Base-by-base conservation (phyloP, 2,888 invertebrate genomes). In the Lottia scabra region DNA sequence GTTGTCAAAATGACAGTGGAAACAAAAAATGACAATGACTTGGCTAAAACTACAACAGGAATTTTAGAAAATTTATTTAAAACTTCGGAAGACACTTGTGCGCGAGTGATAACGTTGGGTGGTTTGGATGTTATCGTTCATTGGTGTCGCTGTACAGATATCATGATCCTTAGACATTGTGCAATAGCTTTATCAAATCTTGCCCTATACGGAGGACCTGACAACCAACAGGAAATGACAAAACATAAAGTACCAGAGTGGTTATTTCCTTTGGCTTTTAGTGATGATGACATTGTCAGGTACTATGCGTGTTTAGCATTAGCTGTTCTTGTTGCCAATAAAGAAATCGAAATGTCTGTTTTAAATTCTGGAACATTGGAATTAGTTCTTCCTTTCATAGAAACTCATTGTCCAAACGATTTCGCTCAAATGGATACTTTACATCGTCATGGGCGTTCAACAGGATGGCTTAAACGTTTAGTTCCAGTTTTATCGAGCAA, bases 221-320 rank as follows among this genome's bases (percentile, higher is more conserved):
- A 98, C 87, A 98, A 97, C 88, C 98, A 98, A 89, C 96, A 97
- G 90, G 95, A 96, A 0, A 99, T 99, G 98, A 97, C 98, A 80
- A 95, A 96, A 85, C 92, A 95, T 79, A 90, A 90, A 78, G 75
- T 67, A 56, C 90, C 91, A 12, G 91, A 98, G 84, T 99, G 99
- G 99, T 90, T 99, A 74, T 99, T 99, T 90, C 98, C 99, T 0
- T 90, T 99, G 80, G 99, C 99, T 23, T 98, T 98, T 89, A 96
- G 97, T 88, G 94, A 94, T 81, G 99, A 99, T 87, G 99, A 99
- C 87, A 96, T 86, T 70, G 84, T 89, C 15, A 83, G 87, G 43
- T 99, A 99, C 90, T 99, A 99, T 89, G 99, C 99, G 13, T 99
- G 98, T 88, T 92, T 99, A 85, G 98, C 99, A 30, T 98, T 99